A percentile compares a stretch with the other conserved stretches of the same genome.
phyloP scores from a whole-genome alignment of 2,797 vertebrate species.

The Chelon auratus region DNA sequence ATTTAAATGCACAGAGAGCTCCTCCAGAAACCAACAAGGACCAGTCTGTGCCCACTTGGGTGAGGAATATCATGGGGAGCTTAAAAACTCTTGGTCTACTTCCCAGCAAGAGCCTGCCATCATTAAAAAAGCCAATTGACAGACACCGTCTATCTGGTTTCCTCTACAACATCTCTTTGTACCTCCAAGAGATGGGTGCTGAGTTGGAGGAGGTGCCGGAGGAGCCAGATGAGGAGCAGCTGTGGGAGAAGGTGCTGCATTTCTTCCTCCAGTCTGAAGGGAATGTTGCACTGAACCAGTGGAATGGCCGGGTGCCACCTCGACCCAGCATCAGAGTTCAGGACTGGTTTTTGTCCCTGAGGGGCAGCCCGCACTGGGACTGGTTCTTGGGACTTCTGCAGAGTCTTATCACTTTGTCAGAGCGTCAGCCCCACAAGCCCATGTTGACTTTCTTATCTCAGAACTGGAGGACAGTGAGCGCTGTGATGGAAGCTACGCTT shows the following conservation, averaged over 20 bases:
- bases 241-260: slow-evolving; percentile 85
- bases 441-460: slow-evolving; percentile 84
- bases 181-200: slow-evolving; percentile 87
- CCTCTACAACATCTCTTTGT: slow-evolving; percentile 90
- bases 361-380: slow-evolving; percentile 90
- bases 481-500: slow-evolving; percentile 85
- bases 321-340: slow-evolving; percentile 87
- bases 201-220: slow-evolving; percentile 78
- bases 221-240: slow-evolving; percentile 75
- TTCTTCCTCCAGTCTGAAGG: slow-evolving; percentile 84
- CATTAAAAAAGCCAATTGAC: slow-evolving; percentile 79
- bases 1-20: slow-evolving; percentile 58
- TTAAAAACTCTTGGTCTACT: slow-evolving; percentile 81
- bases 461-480: slow-evolving; percentile 88
- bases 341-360: slow-evolving; percentile 88
- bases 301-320: slow-evolving; percentile 79
- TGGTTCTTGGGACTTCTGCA: slow-evolving; percentile 86
- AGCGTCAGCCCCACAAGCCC: slow-evolving; percentile 83
- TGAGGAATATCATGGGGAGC: slow-evolving; percentile 78
- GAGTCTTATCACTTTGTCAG: slow-evolving; percentile 83
- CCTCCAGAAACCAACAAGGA: slow-evolving; percentile 62
- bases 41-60: slow-evolving; percentile 69
- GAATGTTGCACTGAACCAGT: slow-evolving; percentile 69
- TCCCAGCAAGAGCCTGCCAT: slow-evolving; percentile 71
- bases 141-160: slow-evolving; percentile 87